A percentile compares a stretch with the other conserved stretches of the same genome.
phyloP scores from a whole-genome alignment of 2,113 vertebrate genomes.

The Ptyas mucosa region DNA sequence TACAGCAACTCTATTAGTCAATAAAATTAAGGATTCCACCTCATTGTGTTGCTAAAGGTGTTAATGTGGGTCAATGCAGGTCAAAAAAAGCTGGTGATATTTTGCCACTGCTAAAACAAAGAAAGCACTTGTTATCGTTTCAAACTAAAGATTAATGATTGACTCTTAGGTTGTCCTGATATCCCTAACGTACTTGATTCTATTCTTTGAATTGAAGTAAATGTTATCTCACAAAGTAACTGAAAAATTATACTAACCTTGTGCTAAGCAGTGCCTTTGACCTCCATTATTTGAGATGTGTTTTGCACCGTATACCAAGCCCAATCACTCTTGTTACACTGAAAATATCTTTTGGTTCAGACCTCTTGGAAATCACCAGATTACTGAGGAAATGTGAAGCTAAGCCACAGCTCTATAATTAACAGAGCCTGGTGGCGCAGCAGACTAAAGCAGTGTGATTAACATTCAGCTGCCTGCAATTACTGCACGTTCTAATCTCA shows the following conservation, averaged over 20 bases:
- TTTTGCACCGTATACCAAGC: neutral
- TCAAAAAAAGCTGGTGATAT: neutral
- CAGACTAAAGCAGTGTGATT: no score
- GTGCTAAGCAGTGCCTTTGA: neutral
- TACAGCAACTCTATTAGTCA: neutral
- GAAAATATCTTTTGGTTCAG: neutral
- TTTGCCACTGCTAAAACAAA: neutral
- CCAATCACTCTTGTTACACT: neutral
- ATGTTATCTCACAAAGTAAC: neutral
- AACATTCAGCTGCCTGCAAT: no score
- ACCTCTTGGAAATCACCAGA: neutral
- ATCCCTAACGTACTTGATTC: neutral
- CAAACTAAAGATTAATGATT: neutral
- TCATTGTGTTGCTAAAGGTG: neutral
- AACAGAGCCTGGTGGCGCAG: no score
- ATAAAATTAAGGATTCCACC: neutral
- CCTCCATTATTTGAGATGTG: neutral
- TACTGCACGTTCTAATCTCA: no score
- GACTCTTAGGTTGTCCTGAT: neutral
- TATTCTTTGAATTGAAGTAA: neutral
- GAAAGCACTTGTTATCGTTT: neutral
- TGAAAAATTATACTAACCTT: neutral
- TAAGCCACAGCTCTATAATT: neutral
- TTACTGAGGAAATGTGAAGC: neutral
- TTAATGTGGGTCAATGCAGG: neutral